phyloP scores from a whole-genome alignment of 53 echinoderm and acorn worm species.

The Mesocentrotus franciscanus region DNA sequence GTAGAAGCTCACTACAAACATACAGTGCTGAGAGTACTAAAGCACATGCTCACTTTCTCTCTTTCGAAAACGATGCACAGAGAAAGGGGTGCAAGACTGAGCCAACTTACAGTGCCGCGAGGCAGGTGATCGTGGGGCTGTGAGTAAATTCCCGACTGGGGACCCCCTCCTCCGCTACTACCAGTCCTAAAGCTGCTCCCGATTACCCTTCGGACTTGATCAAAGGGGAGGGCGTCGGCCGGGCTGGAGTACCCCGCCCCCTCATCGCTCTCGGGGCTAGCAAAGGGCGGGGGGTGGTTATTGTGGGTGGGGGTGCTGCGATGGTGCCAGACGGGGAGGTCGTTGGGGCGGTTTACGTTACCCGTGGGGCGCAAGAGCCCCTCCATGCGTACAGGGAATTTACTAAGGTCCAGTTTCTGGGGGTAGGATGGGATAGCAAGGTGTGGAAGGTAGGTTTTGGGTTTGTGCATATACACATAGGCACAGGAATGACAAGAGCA shows the following conservation, averaged over 20 bases:
- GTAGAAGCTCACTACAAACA: background rate
- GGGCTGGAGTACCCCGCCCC: slow-evolving; percentile 61
- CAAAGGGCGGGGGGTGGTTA: slow-evolving; percentile 60
- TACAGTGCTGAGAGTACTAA: background rate
- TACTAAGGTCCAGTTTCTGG: slow-evolving; percentile 59
- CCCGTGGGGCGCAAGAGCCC: slow-evolving; percentile 53
- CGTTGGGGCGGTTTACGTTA: slow-evolving; percentile 67
- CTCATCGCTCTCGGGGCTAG: slow-evolving; percentile 64
- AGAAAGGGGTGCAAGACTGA: background rate
- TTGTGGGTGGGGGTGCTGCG: slow-evolving; percentile 54
- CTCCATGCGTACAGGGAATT: slow-evolving; percentile 55
- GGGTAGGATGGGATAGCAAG: background rate
- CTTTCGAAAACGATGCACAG: background rate
- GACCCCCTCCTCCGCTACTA: slow-evolving; percentile 36
- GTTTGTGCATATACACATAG: background rate
- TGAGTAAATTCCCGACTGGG: slow-evolving; percentile 53
- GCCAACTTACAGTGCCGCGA: slow-evolving; percentile 63
- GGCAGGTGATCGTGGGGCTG: slow-evolving; percentile 64
- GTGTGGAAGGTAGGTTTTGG: background rate
- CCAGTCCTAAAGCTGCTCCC: slow-evolving; percentile 39
- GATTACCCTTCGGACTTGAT: slow-evolving; percentile 27
- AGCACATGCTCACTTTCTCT: background rate
- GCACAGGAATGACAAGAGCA: background rate
- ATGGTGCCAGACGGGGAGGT: slow-evolving; percentile 58
- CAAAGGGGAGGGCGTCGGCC: slow-evolving; percentile 62